A percentile compares a stretch with the other conserved stretches of the same genome.
These are phyloP conservation scores for Cyprinodon tularosa DNA, from an alignment of 2,113 vertebrate genomes.

Conservation along the genomic window DNA sequence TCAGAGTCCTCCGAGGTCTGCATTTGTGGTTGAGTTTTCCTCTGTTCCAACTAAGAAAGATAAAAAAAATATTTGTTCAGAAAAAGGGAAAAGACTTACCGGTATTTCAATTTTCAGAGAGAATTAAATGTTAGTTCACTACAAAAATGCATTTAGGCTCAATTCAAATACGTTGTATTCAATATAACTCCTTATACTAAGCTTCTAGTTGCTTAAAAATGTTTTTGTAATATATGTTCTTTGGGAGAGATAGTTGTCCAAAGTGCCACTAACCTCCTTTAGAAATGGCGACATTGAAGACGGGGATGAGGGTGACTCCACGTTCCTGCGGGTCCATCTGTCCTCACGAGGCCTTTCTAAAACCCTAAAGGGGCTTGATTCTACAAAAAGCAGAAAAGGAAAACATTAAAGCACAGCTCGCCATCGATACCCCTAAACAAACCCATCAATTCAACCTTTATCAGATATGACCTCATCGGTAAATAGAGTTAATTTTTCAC, in stretches of 20 bases:
- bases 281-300: constrained; percentile 25
- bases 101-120: too few relatives aligned
- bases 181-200: too few relatives aligned
- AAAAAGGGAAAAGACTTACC: neutral
- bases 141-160: too few relatives aligned
- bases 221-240: too few relatives aligned
- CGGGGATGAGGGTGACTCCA: constrained; percentile 26
- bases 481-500: too few relatives aligned
- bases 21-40: constrained; percentile 43
- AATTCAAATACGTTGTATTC: too few relatives aligned
- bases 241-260: too few relatives aligned
- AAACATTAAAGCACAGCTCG: neutral
- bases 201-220: too few relatives aligned
- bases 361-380: constrained; percentile 54
- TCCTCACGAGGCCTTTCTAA: constrained; percentile 64
- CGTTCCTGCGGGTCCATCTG: constrained; percentile 75
- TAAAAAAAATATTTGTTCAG: neutral
- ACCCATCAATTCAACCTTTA: too few relatives aligned
- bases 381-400: constrained; percentile 42
- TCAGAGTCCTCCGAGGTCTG: constrained; percentile 41
- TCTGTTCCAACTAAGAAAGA: constrained; percentile 56
- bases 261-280: too few relatives aligned
- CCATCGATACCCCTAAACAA: neutral
- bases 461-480: too few relatives aligned
- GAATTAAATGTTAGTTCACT: too few relatives aligned